A percentile compares a stretch with the other conserved stretches of the same genome.
phyloP scores from a whole-genome alignment of 2,797 vertebrate species.

The Lacerta agilis region DNA sequence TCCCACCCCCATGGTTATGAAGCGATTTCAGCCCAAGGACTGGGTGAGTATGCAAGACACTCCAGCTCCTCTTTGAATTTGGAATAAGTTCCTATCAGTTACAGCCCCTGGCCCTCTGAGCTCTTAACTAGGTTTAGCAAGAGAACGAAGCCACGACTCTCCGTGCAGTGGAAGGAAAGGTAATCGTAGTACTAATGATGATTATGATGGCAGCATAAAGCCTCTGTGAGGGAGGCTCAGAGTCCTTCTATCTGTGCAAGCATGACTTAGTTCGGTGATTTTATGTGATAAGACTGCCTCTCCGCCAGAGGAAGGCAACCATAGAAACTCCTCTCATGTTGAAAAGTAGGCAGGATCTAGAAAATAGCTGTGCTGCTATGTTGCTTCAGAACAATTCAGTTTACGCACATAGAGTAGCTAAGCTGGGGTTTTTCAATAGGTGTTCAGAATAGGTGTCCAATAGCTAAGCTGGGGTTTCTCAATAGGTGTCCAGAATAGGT shows the following conservation, averaged over 20 bases:
- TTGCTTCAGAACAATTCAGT: background rate
- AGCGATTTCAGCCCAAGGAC: background rate
- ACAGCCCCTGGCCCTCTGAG: background rate
- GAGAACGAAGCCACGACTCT: background rate
- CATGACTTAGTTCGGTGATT: background rate
- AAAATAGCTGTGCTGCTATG: background rate
- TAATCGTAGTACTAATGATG: background rate
- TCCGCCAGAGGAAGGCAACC: background rate
- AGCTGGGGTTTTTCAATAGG: background rate
- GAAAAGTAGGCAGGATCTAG: background rate
- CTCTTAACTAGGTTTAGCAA: background rate
- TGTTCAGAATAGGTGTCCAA: no score
- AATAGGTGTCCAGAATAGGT: no score
- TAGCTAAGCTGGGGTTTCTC: no score
- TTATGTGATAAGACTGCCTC: background rate
- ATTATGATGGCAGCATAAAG: background rate
- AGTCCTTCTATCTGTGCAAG: slow-evolving; percentile 2
- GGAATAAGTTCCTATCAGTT: background rate
- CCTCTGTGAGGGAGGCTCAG: background rate
- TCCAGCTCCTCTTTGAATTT: background rate
- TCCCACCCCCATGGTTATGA: no score
- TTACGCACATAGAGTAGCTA: no score
- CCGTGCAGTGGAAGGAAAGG: background rate
- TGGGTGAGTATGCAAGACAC: background rate
- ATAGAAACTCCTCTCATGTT: background rate